phyloP scores from a whole-genome alignment of 2,113 vertebrate genomes.

The Aphyosemion australe region DNA sequence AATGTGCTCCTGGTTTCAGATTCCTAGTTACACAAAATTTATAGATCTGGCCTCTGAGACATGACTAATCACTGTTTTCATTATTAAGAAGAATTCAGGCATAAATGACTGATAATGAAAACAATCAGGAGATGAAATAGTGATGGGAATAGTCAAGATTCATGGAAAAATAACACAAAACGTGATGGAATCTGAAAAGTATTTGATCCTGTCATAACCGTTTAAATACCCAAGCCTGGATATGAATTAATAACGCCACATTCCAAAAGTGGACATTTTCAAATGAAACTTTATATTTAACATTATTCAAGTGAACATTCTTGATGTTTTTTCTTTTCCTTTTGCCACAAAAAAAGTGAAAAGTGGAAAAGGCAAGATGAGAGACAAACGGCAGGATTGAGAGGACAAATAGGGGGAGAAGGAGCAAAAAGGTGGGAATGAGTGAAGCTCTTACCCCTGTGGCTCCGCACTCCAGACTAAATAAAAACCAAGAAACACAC shows the following conservation, averaged over 20 bases:
- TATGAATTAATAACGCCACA: neutral
- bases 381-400: slow-evolving; percentile 5
- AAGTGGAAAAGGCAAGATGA: slow-evolving; percentile 2
- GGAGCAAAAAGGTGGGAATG: slow-evolving; percentile 43
- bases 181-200: neutral
- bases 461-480: slow-evolving; percentile 30
- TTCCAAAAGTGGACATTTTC: neutral
- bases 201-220: neutral
- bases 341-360: neutral
- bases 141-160: neutral
- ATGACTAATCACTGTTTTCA: neutral
- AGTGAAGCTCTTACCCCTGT: slow-evolving; percentile 59
- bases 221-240: neutral
- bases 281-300: slow-evolving; percentile 1
- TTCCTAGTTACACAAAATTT: slow-evolving; percentile 4
- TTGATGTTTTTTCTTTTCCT: neutral
- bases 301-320: slow-evolving; percentile 1
- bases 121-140: neutral
- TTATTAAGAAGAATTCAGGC: neutral
- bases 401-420: slow-evolving; percentile 10
- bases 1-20: neutral
- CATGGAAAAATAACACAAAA: neutral
- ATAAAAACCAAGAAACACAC: neutral
- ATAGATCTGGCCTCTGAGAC: neutral
- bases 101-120: neutral